Evolutionary conservation across 2,797 vertebrate species (phyloP), one percentile per base, ranked within the genome.

Genomic region (Gila robusta): DNA sequence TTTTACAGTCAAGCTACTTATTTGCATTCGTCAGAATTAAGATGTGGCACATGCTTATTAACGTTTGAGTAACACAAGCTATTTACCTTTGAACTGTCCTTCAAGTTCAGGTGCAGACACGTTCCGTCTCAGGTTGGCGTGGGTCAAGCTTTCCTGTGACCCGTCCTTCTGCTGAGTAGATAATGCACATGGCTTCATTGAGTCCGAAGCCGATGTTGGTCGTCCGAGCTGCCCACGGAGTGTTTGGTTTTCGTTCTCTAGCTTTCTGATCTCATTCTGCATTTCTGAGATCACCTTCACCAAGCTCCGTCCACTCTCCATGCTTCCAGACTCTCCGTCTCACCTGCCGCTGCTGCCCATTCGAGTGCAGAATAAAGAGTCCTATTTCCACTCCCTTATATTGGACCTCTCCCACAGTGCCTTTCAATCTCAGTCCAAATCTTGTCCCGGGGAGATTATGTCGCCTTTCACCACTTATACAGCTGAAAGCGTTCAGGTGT

Each of bases 191-290:
- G 64, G 16, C 28, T 83, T 91, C 37, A 32, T 69, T 0, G 54
- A 32, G 28, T 23, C 54, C 5, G 35, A 26, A 64, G 87, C 88
- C 1, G 54, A 23, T 2, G 80, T 0, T 28, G 86, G 84, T 81
- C 90, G 92, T 39, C 87, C 89, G 81, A 94, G 84, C 82, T 94
- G 95, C 74, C 94, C 94, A 0, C 92, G 91, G 81, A 98, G 95
- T 10, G 93, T 94, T 21, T 88, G 93, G 91, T 99, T 99, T 86
- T 99, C 97, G 12, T 90, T 94, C 91, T 98, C 96, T 89, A 98
- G 91, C 87, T 94, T 96, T 90, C 95, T 93, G 91, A 99, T 98
- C 19, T 98, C 97, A 2, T 94, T 95, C 4, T 81, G 94, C 97
- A 99, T 96, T 92, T 97, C 96, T 90, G 92, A 93, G 93, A 99